These are phyloP conservation scores for Anagyrus pseudococci DNA, from an alignment of 2,888 invertebrate genomes.

Conservation along the genomic window DNA sequence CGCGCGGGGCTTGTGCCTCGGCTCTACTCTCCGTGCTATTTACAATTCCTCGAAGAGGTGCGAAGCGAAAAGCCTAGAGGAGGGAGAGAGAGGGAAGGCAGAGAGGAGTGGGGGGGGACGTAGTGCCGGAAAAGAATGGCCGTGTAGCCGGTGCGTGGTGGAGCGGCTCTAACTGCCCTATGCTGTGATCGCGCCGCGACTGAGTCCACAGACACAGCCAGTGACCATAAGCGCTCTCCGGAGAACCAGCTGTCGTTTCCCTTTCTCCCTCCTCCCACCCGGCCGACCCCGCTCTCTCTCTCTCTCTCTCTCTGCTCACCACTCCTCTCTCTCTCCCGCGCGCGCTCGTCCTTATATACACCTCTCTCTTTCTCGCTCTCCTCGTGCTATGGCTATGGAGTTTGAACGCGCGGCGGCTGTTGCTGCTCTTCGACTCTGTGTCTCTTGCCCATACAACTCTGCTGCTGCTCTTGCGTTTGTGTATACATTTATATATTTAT, in stretches of 20 bases:
- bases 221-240: conserved; percentile 30
- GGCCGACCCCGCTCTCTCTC: conserved; percentile 2
- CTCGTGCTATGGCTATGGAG: not conserved
- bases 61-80: conserved; percentile 14
- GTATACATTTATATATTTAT: no score
- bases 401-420: not conserved
- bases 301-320: not conserved
- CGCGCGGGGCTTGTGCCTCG: no score
- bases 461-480: no score
- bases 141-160: not conserved
- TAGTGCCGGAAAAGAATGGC: not conserved
- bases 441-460: no score
- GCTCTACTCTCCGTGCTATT: conserved; percentile 24
- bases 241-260: conserved; percentile 40
- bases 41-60: conserved; percentile 36
- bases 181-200: conserved; percentile 32
- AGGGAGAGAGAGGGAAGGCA: conserved; percentile 8
- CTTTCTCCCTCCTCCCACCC: conserved; percentile 16
- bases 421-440: not conserved
- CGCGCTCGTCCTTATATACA: no score
- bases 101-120: conserved; percentile 26
- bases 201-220: conserved; percentile 18
- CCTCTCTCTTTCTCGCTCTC: not conserved
- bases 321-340: no score
- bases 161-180: conserved; percentile 9